Evolutionary conservation across 2,797 vertebrate species (phyloP), one percentile per base, ranked within the genome.

Genomic region (Euphonia xanthogaster): DNA sequence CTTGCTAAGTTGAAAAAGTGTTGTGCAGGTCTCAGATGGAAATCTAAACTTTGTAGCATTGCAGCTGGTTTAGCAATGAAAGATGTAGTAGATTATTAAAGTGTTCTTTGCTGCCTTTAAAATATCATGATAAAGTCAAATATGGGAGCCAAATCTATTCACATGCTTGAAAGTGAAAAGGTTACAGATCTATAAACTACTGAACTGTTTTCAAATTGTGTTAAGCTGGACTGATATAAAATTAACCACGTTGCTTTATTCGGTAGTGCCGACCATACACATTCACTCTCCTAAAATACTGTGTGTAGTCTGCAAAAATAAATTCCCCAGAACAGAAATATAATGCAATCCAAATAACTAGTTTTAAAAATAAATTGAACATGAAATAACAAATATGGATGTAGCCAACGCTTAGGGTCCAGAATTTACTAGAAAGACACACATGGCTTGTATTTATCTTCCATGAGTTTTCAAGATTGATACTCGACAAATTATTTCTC

Each of bases 401-500:
- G 57, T 80, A 71, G 88, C 86, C 94, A 88, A 94, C 78, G 70
- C 93, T 92, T 90, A 67, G 76, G 83, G 75, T 83, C 86, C 65
- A 87, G 63, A 87, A 83, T 93, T 89, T 94, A 77, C 90, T 95
- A 85, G 90, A 93, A 96, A 96, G 88, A 81, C 71, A 92, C 93
- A 96, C 90, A 91, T 95, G 94, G 94, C 84, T 95, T 94, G 60
- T 96, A 91, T 97, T 97, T 95, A 51, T 95, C 84, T 95, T 95
- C 62, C 85, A 84, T 74, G 91, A 88, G 63, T 89, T 97, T 92
- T 96, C 91, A 91, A 91, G 89, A 74, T 82, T 81, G 87, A 88
- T 96, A 71, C 24, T 78, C 1, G 0, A 67, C 63, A 84, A 88
- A 91, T 91, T 94, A 95, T 96, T 96, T 97, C 73, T 91, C 61